phyloP scores from a whole-genome alignment of 2,797 vertebrate genomes.

The Rhodeus uyekii region DNA sequence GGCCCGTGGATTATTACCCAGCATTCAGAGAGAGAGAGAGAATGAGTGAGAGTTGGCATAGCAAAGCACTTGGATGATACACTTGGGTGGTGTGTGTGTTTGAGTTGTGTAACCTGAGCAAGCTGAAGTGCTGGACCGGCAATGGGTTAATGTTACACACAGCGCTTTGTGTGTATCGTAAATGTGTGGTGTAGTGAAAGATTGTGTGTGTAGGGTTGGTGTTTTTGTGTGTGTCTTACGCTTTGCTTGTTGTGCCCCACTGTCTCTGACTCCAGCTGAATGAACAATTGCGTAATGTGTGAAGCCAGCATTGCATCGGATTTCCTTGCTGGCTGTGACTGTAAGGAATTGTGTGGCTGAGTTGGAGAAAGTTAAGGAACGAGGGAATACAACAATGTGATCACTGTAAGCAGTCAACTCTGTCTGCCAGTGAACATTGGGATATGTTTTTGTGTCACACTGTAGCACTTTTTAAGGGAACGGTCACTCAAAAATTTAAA shows the following conservation, averaged over 20 bases:
- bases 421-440: neutral
- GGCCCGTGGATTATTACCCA: constrained; percentile 4
- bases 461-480: neutral
- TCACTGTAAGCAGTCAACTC: constrained; percentile 22
- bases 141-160: constrained; percentile 17
- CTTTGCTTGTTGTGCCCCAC: constrained; percentile 19
- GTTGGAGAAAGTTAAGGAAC: neutral
- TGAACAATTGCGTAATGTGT: constrained; percentile 63
- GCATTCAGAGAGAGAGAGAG: constrained; percentile 7
- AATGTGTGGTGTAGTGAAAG: constrained; percentile 11
- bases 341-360: constrained; percentile 14
- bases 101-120: constrained; percentile 44
- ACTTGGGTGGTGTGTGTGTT: neutral
- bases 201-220: neutral
- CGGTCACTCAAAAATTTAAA: neutral
- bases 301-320: constrained; percentile 53
- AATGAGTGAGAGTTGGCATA: constrained; percentile 20
- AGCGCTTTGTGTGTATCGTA: neutral
- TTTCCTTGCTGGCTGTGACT: constrained; percentile 54
- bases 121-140: constrained; percentile 29
- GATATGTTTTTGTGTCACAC: neutral
- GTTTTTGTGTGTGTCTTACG: neutral
- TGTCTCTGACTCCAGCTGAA: constrained; percentile 48
- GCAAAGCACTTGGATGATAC: constrained; percentile 18
- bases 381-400: constrained; percentile 19